phyloP scores from a whole-genome alignment of 2,888 invertebrate species.

The Anthophora plumipes region DNA sequence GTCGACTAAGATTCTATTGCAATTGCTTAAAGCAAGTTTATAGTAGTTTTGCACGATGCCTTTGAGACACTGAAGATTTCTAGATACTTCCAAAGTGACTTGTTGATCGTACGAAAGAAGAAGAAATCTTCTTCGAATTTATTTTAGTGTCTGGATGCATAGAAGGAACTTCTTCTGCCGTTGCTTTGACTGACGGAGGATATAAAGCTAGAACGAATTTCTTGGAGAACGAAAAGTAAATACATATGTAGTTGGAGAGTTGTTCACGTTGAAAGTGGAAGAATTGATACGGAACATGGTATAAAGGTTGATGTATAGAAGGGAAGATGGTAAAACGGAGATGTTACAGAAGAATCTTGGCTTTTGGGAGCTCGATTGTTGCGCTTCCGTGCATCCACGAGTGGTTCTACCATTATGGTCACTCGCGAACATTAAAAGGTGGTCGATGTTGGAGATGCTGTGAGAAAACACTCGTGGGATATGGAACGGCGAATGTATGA shows the following conservation, averaged over 20 bases:
- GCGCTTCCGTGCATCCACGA: conserved; percentile 4
- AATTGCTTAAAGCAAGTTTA: conserved; percentile 48
- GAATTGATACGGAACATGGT: conserved; percentile 19
- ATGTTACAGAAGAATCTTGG: conserved; percentile 1
- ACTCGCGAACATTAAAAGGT: conserved; percentile 44
- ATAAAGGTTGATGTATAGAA: conserved; percentile 17
- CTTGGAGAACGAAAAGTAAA: conserved; percentile 31
- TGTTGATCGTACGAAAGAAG: conserved; percentile 69
- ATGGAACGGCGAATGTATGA: conserved; percentile 27
- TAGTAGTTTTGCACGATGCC: conserved; percentile 46
- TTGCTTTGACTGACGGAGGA: conserved; percentile 24
- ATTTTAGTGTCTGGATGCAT: conserved; percentile 41
- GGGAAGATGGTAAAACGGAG: conserved; percentile 19
- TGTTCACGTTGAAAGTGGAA: conserved; percentile 4
- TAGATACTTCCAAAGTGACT: conserved; percentile 78
- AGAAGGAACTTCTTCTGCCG: conserved; percentile 33
- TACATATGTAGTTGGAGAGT: conserved; percentile 14
- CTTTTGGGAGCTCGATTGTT: neutral
- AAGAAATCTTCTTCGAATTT: conserved; percentile 26
- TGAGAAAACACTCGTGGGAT: conserved; percentile 1
- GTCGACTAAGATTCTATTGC: conserved; percentile 45
- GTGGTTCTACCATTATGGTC: conserved; percentile 46
- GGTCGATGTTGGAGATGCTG: neutral
- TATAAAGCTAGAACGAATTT: conserved; percentile 44
- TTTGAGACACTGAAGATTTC: conserved; percentile 66